These are phyloP conservation scores for Dicyrtomina minuta DNA, from an alignment of 2,888 invertebrate species.

Conservation along the genomic window DNA sequence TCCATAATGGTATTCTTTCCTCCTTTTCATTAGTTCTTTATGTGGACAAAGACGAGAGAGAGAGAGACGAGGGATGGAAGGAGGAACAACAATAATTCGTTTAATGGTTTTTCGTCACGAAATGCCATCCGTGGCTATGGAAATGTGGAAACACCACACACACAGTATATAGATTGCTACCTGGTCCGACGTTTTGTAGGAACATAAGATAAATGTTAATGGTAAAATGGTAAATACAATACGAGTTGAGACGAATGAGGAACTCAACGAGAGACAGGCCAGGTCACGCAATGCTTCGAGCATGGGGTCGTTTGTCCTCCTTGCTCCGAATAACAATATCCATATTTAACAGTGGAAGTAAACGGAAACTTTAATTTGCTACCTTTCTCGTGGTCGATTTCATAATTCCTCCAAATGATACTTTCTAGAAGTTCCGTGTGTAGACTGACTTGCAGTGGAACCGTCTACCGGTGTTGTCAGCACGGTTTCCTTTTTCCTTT, in stretches of 20 bases:
- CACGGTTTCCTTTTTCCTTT: neutral
- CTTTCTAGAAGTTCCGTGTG: neutral
- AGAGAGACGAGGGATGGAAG: slow-evolving; percentile 1
- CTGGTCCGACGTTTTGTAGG: neutral
- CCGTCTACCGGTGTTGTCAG: neutral
- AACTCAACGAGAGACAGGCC: slow-evolving; percentile 1
- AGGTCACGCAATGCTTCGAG: slow-evolving; percentile 26
- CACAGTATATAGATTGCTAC: neutral
- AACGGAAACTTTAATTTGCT: slow-evolving; percentile 40
- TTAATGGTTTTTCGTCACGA: slow-evolving; percentile 52
- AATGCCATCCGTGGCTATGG: slow-evolving; percentile 39
- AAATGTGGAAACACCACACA: slow-evolving; percentile 17
- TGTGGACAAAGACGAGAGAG: slow-evolving; percentile 5
- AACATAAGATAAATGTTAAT: slow-evolving; percentile 14
- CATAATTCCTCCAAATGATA: slow-evolving; percentile 24
- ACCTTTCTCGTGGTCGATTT: slow-evolving; percentile 25
- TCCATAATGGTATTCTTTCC: slow-evolving; percentile 5
- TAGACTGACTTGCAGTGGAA: neutral
- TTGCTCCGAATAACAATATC: slow-evolving; percentile 40
- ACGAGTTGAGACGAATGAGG: slow-evolving; percentile 13
- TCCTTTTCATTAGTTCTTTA: slow-evolving; percentile 4
- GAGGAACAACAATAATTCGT: slow-evolving; percentile 49
- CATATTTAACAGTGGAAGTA: slow-evolving; percentile 36
- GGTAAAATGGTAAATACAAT: slow-evolving; percentile 30
- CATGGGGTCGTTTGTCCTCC: slow-evolving; percentile 35